These are phyloP conservation scores for Siniperca chuatsi DNA, from an alignment of 2,113 vertebrate species.

Conservation along the genomic window DNA sequence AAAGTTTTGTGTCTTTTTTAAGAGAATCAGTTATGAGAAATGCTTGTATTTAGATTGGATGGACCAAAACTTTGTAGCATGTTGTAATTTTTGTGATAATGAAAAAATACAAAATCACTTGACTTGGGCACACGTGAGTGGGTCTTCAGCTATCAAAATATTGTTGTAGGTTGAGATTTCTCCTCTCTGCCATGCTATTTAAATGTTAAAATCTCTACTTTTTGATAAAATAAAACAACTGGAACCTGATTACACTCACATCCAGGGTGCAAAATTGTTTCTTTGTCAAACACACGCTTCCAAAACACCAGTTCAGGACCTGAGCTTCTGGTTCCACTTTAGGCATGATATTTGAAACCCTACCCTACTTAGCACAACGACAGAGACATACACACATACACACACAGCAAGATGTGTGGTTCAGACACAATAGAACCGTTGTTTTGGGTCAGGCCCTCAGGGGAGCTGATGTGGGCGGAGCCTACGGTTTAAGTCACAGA, in stretches of 20 bases:
- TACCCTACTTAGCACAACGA: constrained; percentile 24
- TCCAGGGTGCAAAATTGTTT: constrained; percentile 23
- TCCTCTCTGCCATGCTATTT: neutral
- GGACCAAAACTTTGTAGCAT: neutral
- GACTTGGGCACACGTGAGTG: neutral
- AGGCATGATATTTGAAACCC: constrained; percentile 71
- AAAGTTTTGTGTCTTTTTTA: neutral
- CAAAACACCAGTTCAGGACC: constrained; percentile 67
- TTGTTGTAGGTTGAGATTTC: neutral
- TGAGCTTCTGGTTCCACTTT: constrained; percentile 78
- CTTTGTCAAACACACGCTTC: constrained; percentile 62
- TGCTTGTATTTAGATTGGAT: neutral
- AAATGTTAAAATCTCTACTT: neutral
- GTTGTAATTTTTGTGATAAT: neutral
- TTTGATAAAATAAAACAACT: constrained; percentile 4
- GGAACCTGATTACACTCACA: neutral
- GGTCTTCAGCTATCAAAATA: neutral
- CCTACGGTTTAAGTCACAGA: constrained; percentile 49
- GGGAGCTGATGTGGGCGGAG: constrained; percentile 39
- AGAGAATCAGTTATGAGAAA: constrained; percentile 1
- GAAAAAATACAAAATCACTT: neutral
- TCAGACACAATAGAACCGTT: constrained; percentile 75
- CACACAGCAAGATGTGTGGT: constrained; percentile 56
- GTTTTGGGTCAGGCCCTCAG: constrained; percentile 55
- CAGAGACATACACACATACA: constrained; percentile 35